phyloP scores from a whole-genome alignment of 1,140 invertebrate species.

The Zaprionus vittiger region DNA sequence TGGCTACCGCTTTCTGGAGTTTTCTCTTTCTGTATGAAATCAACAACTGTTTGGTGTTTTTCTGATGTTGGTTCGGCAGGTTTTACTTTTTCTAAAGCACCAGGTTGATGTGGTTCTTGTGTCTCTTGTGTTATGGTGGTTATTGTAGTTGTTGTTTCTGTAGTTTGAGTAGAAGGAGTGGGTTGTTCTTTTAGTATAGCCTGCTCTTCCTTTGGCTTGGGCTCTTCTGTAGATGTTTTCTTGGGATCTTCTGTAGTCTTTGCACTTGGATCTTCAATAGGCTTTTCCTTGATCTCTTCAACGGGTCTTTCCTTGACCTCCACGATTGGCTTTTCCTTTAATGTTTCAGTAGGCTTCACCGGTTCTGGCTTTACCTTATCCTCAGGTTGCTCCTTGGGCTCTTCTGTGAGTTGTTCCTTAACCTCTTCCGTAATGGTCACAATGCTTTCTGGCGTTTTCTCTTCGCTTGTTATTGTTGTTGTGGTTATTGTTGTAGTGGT shows the following conservation, averaged over 20 bases:
- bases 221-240: neutral
- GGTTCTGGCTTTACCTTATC: neutral
- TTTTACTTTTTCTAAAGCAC: slow-evolving; percentile 39
- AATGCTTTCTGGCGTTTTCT: slow-evolving; percentile 25
- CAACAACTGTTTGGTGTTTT: slow-evolving; percentile 60
- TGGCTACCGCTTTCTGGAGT: slow-evolving; percentile 36
- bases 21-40: slow-evolving; percentile 69
- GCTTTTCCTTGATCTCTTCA: neutral
- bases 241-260: neutral
- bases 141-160: slow-evolving; percentile 28
- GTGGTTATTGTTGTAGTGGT: slow-evolving; percentile 62
- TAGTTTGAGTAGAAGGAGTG: neutral
- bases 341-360: neutral
- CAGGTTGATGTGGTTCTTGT: slow-evolving; percentile 31
- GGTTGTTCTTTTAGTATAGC: neutral
- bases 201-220: neutral
- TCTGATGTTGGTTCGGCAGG: neutral
- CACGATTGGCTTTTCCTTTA: neutral
- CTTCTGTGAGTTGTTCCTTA: slow-evolving; percentile 3
- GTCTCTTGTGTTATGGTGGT: slow-evolving; percentile 34
- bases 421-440: slow-evolving; percentile 23
- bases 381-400: neutral
- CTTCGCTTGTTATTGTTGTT: slow-evolving; percentile 42
- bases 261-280: neutral
- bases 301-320: neutral